These are phyloP conservation scores for Macropodus opercularis DNA, from an alignment of 2,797 vertebrate species.

Conservation along the genomic window DNA sequence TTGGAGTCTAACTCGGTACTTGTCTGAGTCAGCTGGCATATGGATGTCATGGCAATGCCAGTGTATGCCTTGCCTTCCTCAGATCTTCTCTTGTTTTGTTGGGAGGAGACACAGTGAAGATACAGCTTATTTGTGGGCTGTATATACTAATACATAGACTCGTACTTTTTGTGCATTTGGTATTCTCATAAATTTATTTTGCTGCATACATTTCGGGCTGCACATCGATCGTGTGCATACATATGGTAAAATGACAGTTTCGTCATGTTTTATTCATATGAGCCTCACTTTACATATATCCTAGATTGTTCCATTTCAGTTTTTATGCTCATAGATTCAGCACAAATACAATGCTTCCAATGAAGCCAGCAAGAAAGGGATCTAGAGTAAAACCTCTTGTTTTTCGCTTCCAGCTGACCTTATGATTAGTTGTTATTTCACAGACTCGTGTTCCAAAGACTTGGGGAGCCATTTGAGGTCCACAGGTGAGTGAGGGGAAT, in stretches of 20 bases:
- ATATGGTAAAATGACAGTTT: neutral
- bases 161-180: no score
- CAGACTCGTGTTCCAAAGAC: neutral
- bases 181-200: no score
- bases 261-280: neutral
- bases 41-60: constrained; percentile 38
- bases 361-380: neutral
- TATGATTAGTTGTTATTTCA: neutral
- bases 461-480: neutral
- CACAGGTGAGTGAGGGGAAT: neutral
- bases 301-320: neutral
- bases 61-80: constrained; percentile 6
- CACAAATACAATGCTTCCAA: neutral
- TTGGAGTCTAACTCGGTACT: constrained; percentile 23
- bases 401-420: neutral
- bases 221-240: neutral
- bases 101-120: constrained; percentile 1
- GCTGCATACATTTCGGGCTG: neutral
- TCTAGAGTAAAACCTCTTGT: neutral
- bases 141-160: no score
- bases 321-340: neutral
- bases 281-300: neutral
- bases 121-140: neutral
- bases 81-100: constrained; percentile 1
- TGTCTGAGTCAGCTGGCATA: constrained; percentile 39